Evolutionary conservation across 2,113 vertebrate species (phyloP).

Genomic region (Tauraco erythrolophus): DNA sequence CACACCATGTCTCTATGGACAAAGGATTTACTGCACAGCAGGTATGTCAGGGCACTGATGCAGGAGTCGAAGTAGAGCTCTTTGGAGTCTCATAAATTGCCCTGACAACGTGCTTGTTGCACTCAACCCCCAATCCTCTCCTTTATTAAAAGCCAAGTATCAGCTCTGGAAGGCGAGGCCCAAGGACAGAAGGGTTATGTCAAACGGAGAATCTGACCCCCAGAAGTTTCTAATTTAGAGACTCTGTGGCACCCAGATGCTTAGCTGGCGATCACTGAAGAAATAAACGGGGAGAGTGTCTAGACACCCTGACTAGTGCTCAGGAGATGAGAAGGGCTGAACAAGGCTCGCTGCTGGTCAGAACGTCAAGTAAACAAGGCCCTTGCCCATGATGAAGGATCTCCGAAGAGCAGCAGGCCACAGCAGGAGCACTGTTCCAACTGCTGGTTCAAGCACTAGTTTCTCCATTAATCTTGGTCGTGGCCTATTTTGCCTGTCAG

Average conservation of each 20-base stretch:
- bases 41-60: background rate
- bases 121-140: background rate
- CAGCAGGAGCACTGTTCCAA: background rate
- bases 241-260: background rate
- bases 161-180: background rate
- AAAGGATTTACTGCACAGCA: conserved; percentile 1
- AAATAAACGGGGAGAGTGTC: background rate
- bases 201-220: background rate
- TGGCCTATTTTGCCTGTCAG: conserved; percentile 79
- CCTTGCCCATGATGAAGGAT: background rate
- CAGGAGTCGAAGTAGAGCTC: background rate
- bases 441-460: background rate
- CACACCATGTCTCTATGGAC: background rate
- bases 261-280: background rate
- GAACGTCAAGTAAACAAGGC: background rate
- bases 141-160: background rate
- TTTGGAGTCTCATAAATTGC: background rate
- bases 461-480: conserved; percentile 56
- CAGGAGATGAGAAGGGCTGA: background rate
- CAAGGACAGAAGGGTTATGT: background rate
- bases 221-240: background rate
- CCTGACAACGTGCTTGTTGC: background rate
- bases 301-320: background rate
- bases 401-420: background rate
- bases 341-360: background rate